Conservation (phyloP, 2,113 vertebrate genomes). For the Amblyornis subalaris region DNA sequence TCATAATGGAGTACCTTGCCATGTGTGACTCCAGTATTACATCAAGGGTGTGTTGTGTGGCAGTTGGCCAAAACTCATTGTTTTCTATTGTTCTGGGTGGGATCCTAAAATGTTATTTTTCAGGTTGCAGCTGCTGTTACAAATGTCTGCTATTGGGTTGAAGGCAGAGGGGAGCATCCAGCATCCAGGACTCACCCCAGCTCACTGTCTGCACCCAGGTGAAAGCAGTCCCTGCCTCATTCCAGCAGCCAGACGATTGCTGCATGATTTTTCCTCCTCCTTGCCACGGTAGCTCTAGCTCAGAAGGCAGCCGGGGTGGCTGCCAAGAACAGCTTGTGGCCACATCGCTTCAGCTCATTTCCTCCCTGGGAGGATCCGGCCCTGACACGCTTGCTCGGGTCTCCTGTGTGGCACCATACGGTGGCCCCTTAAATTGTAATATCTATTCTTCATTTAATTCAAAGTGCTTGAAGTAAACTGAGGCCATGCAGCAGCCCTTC, state of each 20-base stretch:
- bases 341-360: background rate
- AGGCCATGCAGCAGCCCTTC: background rate
- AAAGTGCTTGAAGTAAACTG: background rate
- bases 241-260: background rate
- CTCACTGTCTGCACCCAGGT: background rate
- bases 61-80: background rate
- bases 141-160: fast-evolving
- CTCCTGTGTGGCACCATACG: background rate
- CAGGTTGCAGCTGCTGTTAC: background rate
- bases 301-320: background rate
- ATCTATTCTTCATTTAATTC: background rate
- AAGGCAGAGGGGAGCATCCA: background rate
- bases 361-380: fast-evolving
- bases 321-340: background rate
- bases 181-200: background rate
- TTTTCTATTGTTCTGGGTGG: background rate
- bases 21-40: slow-evolving; percentile 36
- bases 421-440: background rate
- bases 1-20: slow-evolving; percentile 42
- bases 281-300: fast-evolving
- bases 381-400: fast-evolving
- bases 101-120: background rate
- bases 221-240: background rate
- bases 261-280: background rate
- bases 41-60: background rate